Conservation (phyloP, 2,113 vertebrate species). For the Lontra canadensis region DNA sequence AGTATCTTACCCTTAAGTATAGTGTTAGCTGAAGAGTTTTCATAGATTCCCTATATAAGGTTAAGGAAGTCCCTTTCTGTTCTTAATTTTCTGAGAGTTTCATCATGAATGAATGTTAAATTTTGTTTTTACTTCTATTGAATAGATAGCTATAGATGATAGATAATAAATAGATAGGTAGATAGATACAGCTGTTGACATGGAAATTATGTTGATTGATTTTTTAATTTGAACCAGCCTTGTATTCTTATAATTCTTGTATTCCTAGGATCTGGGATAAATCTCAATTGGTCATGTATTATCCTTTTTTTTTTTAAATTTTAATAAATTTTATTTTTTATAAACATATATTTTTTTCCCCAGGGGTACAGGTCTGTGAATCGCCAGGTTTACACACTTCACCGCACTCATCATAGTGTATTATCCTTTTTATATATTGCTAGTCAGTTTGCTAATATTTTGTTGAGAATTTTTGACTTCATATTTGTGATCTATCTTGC, state of each 20-base stretch:
- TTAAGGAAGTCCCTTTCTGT: not conserved
- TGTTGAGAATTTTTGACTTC: not conserved
- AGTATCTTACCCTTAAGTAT: not conserved
- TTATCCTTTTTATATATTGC: not conserved
- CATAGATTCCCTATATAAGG: not conserved
- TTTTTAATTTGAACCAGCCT: not conserved
- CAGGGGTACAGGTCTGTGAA: too few species aligned
- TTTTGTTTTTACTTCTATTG: not conserved
- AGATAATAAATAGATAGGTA: not conserved
- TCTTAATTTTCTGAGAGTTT: constrained; percentile 22
- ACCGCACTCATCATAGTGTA: too few species aligned
- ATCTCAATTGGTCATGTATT: not conserved
- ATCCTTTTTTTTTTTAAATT: too few species aligned
- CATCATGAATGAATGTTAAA: not conserved
- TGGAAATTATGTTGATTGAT: not conserved
- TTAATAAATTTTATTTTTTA: too few species aligned
- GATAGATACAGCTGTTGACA: not conserved
- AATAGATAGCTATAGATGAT: not conserved
- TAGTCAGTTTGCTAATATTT: not conserved
- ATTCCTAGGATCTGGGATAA: not conserved
- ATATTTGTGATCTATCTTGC: not conserved
- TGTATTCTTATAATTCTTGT: not conserved
- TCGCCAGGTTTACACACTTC: too few species aligned
- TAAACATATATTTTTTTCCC: too few species aligned
- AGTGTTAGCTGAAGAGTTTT: not conserved